A percentile compares a stretch with the other conserved stretches of the same genome.
These are phyloP conservation scores for Epinephelus malabaricus DNA, from an alignment of 2,797 vertebrate genomes.

Conservation along the genomic window DNA sequence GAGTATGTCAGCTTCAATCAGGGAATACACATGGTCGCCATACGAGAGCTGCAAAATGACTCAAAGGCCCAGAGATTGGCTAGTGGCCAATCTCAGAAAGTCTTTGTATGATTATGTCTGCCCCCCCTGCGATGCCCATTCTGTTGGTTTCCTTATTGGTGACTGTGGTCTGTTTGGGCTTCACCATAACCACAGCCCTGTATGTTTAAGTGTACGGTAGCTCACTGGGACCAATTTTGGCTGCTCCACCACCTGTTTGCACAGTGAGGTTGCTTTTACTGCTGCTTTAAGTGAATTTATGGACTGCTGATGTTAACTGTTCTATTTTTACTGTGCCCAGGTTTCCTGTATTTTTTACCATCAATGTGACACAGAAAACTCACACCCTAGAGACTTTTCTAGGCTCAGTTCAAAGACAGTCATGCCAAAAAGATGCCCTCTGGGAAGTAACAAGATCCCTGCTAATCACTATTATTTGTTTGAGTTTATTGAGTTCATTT, in stretches of 20 bases:
- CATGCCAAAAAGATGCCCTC: slow-evolving; percentile 18
- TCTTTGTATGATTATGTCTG: slow-evolving; percentile 18
- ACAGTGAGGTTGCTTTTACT: slow-evolving; percentile 62
- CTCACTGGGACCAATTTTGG: slow-evolving; percentile 42
- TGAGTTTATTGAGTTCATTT: slow-evolving; percentile 16
- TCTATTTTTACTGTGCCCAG: slow-evolving; percentile 69
- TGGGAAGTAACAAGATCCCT: slow-evolving; percentile 39
- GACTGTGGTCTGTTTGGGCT: slow-evolving; percentile 25
- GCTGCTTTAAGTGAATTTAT: slow-evolving; percentile 72
- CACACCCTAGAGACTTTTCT: slow-evolving; percentile 31
- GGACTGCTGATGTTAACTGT: slow-evolving; percentile 73
- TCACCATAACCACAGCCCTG: neutral
- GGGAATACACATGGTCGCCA: slow-evolving; percentile 18
- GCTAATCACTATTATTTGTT: slow-evolving; percentile 43
- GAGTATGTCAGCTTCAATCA: slow-evolving; percentile 33
- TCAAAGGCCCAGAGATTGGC: slow-evolving; percentile 7
- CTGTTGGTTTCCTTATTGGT: slow-evolving; percentile 14
- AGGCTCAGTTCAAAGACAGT: slow-evolving; percentile 24
- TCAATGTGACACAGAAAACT: slow-evolving; percentile 51
- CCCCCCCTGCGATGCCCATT: neutral
- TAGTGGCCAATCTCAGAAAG: slow-evolving; percentile 28
- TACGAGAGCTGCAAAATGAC: slow-evolving; percentile 20
- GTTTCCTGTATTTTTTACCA: slow-evolving; percentile 66
- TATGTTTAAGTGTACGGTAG: slow-evolving; percentile 29
- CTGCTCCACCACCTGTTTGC: slow-evolving; percentile 67